Evolutionary conservation across 2,797 vertebrate species (phyloP).

Genomic region (Chloroceryle amazona): DNA sequence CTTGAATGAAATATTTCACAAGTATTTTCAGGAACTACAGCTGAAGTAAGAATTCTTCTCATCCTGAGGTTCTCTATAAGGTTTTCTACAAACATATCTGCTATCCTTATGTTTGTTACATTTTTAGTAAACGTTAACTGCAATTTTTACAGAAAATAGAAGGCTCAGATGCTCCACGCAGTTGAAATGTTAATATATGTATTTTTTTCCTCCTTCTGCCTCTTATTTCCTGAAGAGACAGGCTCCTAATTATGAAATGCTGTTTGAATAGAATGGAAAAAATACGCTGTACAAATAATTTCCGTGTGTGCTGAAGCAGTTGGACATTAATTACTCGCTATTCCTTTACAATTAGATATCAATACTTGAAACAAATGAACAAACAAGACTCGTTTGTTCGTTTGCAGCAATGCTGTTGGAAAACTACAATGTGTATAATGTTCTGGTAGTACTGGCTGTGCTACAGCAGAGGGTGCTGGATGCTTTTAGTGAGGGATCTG

Average conservation of each 20-base stretch:
- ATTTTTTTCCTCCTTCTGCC: not conserved
- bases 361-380: not conserved
- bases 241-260: not conserved
- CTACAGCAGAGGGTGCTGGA: conserved; percentile 75
- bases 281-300: not conserved
- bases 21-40: not conserved
- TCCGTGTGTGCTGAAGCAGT: not conserved
- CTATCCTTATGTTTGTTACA: not conserved
- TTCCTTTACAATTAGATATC: not conserved
- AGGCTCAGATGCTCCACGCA: not conserved
- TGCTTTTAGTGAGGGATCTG: not conserved
- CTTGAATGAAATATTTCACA: not conserved
- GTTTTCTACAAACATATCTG: not conserved
- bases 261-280: not conserved
- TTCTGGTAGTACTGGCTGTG: not conserved
- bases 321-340: not conserved
- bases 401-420: not conserved
- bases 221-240: not conserved
- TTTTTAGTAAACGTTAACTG: not conserved
- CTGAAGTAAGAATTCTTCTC: not conserved
- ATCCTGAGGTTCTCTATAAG: not conserved
- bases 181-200: not conserved
- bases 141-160: not conserved
- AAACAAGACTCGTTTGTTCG: not conserved
- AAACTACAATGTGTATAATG: not conserved